Percentiles rank a stretch among this genome's conserved stretches.
These are phyloP conservation scores for Whitmania pigra DNA, from an alignment of 1,140 invertebrate species.

Conservation along the genomic window DNA sequence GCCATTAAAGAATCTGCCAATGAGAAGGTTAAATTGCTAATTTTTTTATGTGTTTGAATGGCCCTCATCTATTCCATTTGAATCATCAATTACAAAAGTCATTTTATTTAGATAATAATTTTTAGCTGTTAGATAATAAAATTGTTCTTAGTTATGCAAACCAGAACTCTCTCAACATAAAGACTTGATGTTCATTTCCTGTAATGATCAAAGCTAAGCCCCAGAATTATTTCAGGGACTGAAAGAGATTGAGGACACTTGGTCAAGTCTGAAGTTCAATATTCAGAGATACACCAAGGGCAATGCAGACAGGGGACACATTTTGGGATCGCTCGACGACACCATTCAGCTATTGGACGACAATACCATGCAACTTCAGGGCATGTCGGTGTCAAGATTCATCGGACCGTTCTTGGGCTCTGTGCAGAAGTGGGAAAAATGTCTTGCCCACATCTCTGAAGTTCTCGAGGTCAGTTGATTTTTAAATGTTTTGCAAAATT, in stretches of 20 bases:
- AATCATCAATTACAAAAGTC: no score
- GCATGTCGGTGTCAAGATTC: constrained; percentile 76
- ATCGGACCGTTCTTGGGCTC: constrained; percentile 66
- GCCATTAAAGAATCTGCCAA: constrained; percentile 76
- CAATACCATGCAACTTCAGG: constrained; percentile 73
- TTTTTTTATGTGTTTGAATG: neutral
- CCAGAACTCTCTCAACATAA: no score
- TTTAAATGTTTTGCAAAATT: constrained; percentile 11
- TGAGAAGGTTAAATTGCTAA: constrained; percentile 50
- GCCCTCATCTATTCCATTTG: no score
- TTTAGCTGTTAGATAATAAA: no score
- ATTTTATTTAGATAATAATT: no score
- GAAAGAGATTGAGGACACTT: constrained; percentile 56
- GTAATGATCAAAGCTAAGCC: no score
- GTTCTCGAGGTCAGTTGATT: constrained; percentile 54
- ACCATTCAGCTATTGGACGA: constrained; percentile 68
- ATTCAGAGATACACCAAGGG: constrained; percentile 47
- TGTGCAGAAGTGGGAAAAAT: constrained; percentile 71
- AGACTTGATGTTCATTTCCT: no score
- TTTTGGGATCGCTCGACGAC: constrained; percentile 67
- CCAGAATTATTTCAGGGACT: constrained; percentile 47
- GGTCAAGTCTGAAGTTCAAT: constrained; percentile 60
- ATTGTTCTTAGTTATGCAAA: no score
- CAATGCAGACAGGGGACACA: constrained; percentile 52
- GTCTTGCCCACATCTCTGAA: constrained; percentile 63